Base-by-base conservation (phyloP, 2,888 invertebrate genomes). In the Tiliacea aurago region DNA sequence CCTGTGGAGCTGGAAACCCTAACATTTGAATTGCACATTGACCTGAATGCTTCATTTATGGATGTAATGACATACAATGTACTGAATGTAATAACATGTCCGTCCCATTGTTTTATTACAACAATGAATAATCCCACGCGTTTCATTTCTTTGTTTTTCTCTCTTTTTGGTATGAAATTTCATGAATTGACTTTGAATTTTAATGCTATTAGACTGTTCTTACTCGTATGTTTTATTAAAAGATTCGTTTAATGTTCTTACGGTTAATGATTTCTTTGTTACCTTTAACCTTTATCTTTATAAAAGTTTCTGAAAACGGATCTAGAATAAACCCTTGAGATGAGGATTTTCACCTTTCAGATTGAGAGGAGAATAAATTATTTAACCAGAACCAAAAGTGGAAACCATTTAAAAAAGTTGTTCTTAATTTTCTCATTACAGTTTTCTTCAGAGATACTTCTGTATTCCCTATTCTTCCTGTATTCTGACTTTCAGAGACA, bases 31-130 rank as follows among this genome's bases (percentile, higher is more conserved):
- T 76, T 73, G 76, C 84, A 74, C 73, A 73, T 84, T 84, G 82
- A 86, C 84, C 86, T 66, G 72, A 81, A 81, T 84, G 66, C 66
- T 79, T 55, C 61, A 70, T 76, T 73, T 81, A 75, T 65, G 69
- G 72, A 63, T 59, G 72, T 80, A 76, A 80, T 84, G 83, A 64
- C 62, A 72, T 41, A 84, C 80, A 70, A 61, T 66, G 61, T 69
- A 71, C 71, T 68, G 73, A 66, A 78, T 72, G 62, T 76, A 84
- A 75, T 69, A 84, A 59, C 64, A 80, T 45, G 70, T 43, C 23
- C 47, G 55, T 33, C 7, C 73, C 73, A 84, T 84, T 84, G 84
- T 86, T 80, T 81, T 78, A 68, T 51, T 73, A 47, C 51, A 69
- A 84, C 84, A 86, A 86, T 81, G 78, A 84, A 65, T 59, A 41